These are phyloP conservation scores for Pygoscelis antarcticus DNA, from an alignment of 2,113 vertebrate species.

Conservation along the genomic window DNA sequence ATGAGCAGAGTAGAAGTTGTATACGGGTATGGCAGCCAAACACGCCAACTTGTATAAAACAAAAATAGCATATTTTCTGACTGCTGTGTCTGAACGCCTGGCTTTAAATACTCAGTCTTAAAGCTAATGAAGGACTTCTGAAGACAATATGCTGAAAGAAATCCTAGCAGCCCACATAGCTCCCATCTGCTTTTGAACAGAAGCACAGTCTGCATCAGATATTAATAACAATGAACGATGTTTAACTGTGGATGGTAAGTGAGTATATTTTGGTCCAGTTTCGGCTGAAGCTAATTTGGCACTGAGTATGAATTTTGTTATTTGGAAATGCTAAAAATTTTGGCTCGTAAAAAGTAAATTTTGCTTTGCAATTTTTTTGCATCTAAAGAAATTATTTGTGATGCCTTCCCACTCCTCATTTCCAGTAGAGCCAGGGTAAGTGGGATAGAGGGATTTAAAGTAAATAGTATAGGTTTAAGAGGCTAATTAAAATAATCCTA, in stretches of 20 bases:
- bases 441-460: neutral
- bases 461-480: neutral
- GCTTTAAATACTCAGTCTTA: neutral
- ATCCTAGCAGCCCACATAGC: neutral
- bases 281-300: neutral
- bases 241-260: neutral
- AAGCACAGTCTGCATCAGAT: neutral
- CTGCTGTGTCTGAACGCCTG: neutral
- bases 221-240: neutral
- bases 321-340: neutral
- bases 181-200: neutral
- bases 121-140: neutral
- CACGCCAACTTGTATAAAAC: neutral
- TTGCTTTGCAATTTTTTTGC: rapidly evolving
- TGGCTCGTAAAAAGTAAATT: neutral
- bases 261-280: neutral
- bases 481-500: neutral
- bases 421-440: neutral
- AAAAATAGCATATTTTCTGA: neutral
- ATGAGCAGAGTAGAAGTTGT: neutral
- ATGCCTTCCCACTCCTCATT: neutral
- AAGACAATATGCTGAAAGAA: neutral
- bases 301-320: neutral
- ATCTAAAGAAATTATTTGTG: neutral
- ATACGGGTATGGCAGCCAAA: neutral